A percentile compares a stretch with the other conserved stretches of the same genome.
phyloP scores from a whole-genome alignment of 35 echinoderm and acorn worm species.

The Hemicentrotus pulcherrimus region DNA sequence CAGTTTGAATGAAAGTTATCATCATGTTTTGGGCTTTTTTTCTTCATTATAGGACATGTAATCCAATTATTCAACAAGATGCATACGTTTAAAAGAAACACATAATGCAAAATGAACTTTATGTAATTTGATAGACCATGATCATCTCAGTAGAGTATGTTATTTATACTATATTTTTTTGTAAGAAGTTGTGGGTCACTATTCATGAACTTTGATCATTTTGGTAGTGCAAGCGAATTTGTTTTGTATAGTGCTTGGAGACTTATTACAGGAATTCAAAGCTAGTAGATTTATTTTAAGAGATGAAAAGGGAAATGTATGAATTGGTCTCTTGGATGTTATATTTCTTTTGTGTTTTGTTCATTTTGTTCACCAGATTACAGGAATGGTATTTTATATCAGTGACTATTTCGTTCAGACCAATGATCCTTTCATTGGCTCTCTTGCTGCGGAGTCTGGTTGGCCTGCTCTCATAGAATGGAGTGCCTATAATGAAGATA shows the following conservation, averaged over 20 bases:
- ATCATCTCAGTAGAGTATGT: too few species aligned
- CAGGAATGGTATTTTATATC: background rate
- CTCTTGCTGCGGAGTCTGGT: constrained; percentile 15
- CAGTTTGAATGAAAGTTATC: too few species aligned
- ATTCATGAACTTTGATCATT: too few species aligned
- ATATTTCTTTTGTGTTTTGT: background rate
- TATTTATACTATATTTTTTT: too few species aligned
- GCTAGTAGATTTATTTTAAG: background rate
- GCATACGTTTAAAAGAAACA: too few species aligned
- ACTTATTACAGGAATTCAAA: background rate
- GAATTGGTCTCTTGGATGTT: background rate
- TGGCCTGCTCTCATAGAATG: constrained; percentile 37
- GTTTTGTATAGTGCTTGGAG: background rate
- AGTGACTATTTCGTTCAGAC: background rate
- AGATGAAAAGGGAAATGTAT: background rate
- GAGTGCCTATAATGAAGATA: background rate
- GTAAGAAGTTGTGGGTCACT: too few species aligned
- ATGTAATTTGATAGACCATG: too few species aligned
- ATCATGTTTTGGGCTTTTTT: too few species aligned
- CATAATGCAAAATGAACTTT: too few species aligned
- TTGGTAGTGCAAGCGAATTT: background rate
- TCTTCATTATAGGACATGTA: too few species aligned
- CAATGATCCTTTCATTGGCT: background rate
- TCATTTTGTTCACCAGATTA: background rate
- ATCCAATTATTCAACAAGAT: too few species aligned